phyloP scores from a whole-genome alignment of 2,888 invertebrate genomes.

The Timema podura region DNA sequence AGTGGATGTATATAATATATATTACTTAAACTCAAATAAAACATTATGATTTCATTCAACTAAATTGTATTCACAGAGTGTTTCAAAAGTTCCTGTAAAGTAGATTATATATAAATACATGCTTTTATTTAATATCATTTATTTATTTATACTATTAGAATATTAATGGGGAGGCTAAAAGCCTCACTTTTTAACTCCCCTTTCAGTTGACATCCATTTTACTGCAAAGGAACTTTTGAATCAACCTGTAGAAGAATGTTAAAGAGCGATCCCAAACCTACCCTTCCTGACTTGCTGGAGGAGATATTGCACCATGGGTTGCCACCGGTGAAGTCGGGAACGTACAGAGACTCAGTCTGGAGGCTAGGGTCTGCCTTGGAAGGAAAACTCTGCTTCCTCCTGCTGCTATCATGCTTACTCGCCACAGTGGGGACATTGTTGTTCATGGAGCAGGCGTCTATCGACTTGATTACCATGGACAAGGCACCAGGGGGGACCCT shows the following conservation, averaged over 20 bases:
- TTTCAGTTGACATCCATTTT: slow-evolving; percentile 28
- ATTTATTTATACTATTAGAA: too few species aligned
- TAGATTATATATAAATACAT: too few species aligned
- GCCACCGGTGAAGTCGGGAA: slow-evolving; percentile 41
- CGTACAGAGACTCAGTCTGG: slow-evolving; percentile 13
- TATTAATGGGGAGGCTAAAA: too few species aligned
- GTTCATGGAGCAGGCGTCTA: slow-evolving; percentile 11
- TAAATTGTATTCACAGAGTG: too few species aligned
- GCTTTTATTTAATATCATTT: too few species aligned
- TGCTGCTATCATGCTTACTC: slow-evolving; percentile 53
- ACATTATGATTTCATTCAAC: too few species aligned
- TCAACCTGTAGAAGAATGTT: too few species aligned
- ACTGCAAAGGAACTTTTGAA: too few species aligned
- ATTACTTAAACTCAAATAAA: too few species aligned
- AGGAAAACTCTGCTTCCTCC: slow-evolving; percentile 79
- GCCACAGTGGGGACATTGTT: neutral
- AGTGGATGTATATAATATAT: too few species aligned
- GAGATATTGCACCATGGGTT: slow-evolving; percentile 46
- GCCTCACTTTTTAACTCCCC: too few species aligned
- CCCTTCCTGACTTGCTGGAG: slow-evolving; percentile 41
- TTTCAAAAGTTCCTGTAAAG: too few species aligned
- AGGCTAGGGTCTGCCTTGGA: slow-evolving; percentile 21
- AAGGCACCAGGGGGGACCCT: neutral
- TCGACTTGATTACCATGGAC: slow-evolving; percentile 10
- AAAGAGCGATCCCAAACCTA: slow-evolving; percentile 28